Evolutionary conservation across 2,888 invertebrate species (phyloP).

Genomic region (Polietes domitor): DNA sequence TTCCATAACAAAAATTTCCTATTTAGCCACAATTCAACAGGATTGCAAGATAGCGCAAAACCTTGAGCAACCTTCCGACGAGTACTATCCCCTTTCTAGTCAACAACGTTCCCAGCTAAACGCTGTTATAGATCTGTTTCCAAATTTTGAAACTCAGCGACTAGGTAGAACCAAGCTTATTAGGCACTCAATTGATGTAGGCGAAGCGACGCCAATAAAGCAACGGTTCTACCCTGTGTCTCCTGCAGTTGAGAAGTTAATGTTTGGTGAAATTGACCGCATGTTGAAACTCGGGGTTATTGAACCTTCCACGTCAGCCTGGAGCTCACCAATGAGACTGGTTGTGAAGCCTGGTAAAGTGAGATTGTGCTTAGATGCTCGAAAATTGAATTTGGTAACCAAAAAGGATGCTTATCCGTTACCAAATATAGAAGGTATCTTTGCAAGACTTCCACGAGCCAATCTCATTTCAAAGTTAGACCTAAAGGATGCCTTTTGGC

Average conservation of each 20-base stretch:
- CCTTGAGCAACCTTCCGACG: neutral
- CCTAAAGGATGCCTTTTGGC: too few relatives aligned
- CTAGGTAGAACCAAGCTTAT: constrained; percentile 50
- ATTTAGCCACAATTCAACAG: neutral
- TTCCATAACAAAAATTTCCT: neutral
- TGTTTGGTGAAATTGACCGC: constrained; percentile 24
- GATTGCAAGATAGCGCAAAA: neutral
- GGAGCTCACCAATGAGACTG: constrained; percentile 33
- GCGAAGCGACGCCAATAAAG: constrained; percentile 53
- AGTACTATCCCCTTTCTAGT: neutral
- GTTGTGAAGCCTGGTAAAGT: constrained; percentile 23
- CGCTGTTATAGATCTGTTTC: neutral
- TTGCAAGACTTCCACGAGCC: too few relatives aligned
- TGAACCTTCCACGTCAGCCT: neutral
- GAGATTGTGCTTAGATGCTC: too few relatives aligned
- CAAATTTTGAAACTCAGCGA: constrained; percentile 19
- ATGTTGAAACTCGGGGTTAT: constrained; percentile 24
- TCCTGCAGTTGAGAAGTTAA: constrained; percentile 28
- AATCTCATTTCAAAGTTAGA: too few relatives aligned
- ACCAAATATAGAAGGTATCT: too few relatives aligned
- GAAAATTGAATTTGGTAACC: too few relatives aligned
- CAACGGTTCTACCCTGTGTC: constrained; percentile 61
- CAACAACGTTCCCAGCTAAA: neutral
- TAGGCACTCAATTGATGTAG: constrained; percentile 57
- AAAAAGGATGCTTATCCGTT: too few relatives aligned